Conservation (phyloP, 2,797 vertebrate species). For the Falco concolor region DNA sequence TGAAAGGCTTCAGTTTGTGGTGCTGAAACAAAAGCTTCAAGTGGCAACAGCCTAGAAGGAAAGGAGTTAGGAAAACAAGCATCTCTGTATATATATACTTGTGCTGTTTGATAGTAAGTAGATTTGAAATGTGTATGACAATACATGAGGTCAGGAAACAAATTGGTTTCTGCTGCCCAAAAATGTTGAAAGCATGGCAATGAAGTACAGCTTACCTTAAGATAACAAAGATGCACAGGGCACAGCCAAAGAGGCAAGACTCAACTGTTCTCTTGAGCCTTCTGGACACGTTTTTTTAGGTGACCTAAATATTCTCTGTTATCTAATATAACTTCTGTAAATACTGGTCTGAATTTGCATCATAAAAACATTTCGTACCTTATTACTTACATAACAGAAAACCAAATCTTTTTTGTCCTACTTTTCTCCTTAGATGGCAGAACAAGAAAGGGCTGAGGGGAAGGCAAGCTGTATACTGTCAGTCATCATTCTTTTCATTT, state of each 20-base stretch:
- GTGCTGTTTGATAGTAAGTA: neutral
- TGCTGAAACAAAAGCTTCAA: neutral
- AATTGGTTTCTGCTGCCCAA: neutral
- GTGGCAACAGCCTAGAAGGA: neutral
- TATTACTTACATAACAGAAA: neutral
- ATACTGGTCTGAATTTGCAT: neutral
- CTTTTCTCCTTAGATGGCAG: neutral
- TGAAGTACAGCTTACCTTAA: neutral
- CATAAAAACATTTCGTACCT: neutral
- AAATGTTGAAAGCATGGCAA: neutral
- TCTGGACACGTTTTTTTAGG: neutral
- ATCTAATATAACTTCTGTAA: neutral
- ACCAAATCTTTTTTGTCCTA: neutral
- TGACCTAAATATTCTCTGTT: neutral
- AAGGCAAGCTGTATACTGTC: neutral
- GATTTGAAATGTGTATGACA: neutral
- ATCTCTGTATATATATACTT: neutral
- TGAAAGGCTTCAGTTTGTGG: neutral
- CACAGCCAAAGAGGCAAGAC: neutral
- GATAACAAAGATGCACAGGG: neutral
- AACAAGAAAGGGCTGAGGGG: neutral
- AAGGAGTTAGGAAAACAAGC: neutral
- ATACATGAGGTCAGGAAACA: neutral
- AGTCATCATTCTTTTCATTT: neutral
- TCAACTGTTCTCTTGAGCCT: neutral